A percentile compares a stretch with the other conserved stretches of the same genome.
Conservation (phyloP, 35 echinoderm and acorn worm species). For the Diadema setosum region DNA sequence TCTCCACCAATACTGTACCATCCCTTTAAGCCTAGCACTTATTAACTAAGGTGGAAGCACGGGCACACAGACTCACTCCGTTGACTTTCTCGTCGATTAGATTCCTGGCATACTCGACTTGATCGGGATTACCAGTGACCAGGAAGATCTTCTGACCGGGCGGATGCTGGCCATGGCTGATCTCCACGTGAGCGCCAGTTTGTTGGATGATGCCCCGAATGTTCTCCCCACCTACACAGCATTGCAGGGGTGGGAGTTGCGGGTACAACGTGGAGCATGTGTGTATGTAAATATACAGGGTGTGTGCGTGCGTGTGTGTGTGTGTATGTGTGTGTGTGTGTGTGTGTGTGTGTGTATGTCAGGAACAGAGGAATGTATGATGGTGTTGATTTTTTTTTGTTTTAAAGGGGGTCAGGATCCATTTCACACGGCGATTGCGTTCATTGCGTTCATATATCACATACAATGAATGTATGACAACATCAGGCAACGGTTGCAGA, state of each 20-base stretch:
- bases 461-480: constrained; percentile 10
- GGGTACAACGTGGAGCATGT: not conserved
- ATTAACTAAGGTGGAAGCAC: too few relatives aligned
- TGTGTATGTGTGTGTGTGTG: not conserved
- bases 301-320: too few relatives aligned
- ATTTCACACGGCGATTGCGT: not conserved
- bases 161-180: constrained; percentile 6
- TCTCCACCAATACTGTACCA: too few relatives aligned
- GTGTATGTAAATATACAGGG: too few relatives aligned
- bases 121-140: constrained; percentile 9
- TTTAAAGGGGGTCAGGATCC: not conserved
- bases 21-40: too few relatives aligned
- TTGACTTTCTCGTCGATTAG: constrained; percentile 17
- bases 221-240: constrained; percentile 21
- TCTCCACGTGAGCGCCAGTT: constrained; percentile 27
- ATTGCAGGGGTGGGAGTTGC: not conserved
- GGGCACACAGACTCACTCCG: not conserved
- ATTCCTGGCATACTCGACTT: not conserved
- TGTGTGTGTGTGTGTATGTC: not conserved
- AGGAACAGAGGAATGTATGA: too few relatives aligned
- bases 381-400: not conserved
- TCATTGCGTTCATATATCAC: not conserved
- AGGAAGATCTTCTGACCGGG: constrained; percentile 22
- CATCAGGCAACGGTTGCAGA: not conserved
- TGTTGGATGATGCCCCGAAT: not conserved